These are phyloP conservation scores for Macrotus californicus DNA, from an alignment of 2,113 vertebrate species.

Conservation along the genomic window DNA sequence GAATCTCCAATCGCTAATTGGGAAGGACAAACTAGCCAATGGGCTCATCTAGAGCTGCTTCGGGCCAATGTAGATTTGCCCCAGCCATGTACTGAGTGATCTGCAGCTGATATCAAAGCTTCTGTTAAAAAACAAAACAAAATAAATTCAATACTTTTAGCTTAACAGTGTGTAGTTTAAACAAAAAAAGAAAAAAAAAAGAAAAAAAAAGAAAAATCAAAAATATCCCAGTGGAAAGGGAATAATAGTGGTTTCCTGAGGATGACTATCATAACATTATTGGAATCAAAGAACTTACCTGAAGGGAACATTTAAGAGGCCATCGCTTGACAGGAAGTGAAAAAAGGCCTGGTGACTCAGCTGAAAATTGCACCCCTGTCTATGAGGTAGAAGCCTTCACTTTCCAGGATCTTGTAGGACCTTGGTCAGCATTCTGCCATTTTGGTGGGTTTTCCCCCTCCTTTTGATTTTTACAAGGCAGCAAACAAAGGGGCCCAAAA, in stretches of 20 bases:
- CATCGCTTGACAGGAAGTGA: conserved; percentile 86
- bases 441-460: conserved; percentile 77
- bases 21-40: conserved; percentile 75
- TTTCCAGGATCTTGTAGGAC: conserved; percentile 88
- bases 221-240: conserved; percentile 78
- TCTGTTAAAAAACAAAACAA: conserved; percentile 88
- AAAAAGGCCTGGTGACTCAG: conserved; percentile 88
- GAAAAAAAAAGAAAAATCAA: conserved; percentile 62
- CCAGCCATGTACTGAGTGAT: conserved; percentile 85
- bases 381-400: conserved; percentile 87
- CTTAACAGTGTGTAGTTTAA: conserved; percentile 80
- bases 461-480: conserved; percentile 79
- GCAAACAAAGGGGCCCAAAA: conserved; percentile 87
- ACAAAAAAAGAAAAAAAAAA: conserved; percentile 59
- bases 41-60: conserved; percentile 81
- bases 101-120: conserved; percentile 85
- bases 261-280: conserved; percentile 75
- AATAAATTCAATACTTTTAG: conserved; percentile 82
- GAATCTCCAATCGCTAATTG: conserved; percentile 59
- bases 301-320: conserved; percentile 84
- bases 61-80: conserved; percentile 79
- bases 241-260: conserved; percentile 73
- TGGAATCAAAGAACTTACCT: conserved; percentile 85
- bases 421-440: conserved; percentile 86
- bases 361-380: conserved; percentile 86